Evolutionary conservation across 2,888 invertebrate genomes (phyloP), one percentile per base, ranked within the genome.

Genomic region (Lymantria dispar): DNA sequence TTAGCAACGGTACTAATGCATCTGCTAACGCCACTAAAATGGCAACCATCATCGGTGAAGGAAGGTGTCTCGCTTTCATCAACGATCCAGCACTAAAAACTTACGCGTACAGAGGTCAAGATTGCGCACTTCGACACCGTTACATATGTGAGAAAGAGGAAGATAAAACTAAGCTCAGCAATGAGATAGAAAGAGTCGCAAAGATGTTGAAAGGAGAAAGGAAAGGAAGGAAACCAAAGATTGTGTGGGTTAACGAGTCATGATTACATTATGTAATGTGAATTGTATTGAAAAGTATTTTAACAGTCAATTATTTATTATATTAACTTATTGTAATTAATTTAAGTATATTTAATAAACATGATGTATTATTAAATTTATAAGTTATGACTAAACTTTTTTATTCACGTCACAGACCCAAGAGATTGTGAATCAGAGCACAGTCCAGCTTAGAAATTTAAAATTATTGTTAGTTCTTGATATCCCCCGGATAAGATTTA

Each of bases 121-220:
- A 97, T 80, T 97, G 96, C 76, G 92, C 94, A 0, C 84, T 92
- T 0, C 80, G 93, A 10, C 95, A 94, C 0, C 52, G 93, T 65
- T 96, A 94, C 75, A 93, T 96, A 47, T 97, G 97, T 74, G 95
- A 96, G 87, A 82, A 92, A 82, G 85, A 92, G 10, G 91, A 93
- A 29, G 93, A 94, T 67, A 92, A 87, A 56, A 85, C 86, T 74
- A 70, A 87, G 11, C 81, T 94, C 30, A 91, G 93, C 70, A 95
- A 95, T 71, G 94, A 95, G 73, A 92, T 95, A 39, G 84, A 88
- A 59, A 82, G 93, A 44, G 91, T 90, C 36, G 85, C 93, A 3
- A 44, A 62, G 36, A 47, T 47, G n/a, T 14, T 74, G 46, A 51
- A 55, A 29, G 45, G 38, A 0, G 56, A 48, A 0, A 40, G 45